Evolutionary conservation across 2,888 invertebrate genomes (phyloP).

Genomic region (Hetaerina titia): DNA sequence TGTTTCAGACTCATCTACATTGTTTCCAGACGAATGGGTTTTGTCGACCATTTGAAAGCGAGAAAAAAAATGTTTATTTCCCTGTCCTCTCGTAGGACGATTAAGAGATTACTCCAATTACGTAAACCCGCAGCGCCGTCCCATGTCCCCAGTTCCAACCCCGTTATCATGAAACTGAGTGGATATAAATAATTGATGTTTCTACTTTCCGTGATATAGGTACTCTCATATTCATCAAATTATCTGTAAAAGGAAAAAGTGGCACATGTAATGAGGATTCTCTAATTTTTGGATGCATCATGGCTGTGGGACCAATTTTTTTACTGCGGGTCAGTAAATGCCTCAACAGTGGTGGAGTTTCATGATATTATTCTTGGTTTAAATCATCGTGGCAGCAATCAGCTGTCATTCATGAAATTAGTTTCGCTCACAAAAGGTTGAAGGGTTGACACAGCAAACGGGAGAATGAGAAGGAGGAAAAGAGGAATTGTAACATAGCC

Average conservation of each 20-base stretch:
- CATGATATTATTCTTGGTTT: background rate
- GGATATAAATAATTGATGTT: no score
- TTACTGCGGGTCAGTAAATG: background rate
- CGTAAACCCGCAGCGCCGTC: no score
- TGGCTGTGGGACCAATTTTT: background rate
- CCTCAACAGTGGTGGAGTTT: background rate
- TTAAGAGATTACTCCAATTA: no score
- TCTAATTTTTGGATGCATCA: background rate
- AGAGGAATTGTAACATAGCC: background rate
- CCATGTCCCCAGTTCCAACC: no score
- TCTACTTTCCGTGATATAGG: no score
- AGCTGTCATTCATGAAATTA: background rate
- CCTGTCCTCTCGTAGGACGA: no score
- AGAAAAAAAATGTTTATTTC: no score
- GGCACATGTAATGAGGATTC: background rate
- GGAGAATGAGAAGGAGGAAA: background rate
- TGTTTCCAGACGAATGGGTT: no score
- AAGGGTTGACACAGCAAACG: background rate
- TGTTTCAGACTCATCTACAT: no score
- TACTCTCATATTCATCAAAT: no score
- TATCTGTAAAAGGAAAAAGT: background rate
- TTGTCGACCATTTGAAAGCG: no score
- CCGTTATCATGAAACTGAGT: no score
- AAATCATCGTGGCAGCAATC: background rate
- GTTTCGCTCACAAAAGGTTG: constrained; percentile 1